Base-by-base conservation (phyloP, 2,797 vertebrate species). In the Borostomias antarcticus region DNA sequence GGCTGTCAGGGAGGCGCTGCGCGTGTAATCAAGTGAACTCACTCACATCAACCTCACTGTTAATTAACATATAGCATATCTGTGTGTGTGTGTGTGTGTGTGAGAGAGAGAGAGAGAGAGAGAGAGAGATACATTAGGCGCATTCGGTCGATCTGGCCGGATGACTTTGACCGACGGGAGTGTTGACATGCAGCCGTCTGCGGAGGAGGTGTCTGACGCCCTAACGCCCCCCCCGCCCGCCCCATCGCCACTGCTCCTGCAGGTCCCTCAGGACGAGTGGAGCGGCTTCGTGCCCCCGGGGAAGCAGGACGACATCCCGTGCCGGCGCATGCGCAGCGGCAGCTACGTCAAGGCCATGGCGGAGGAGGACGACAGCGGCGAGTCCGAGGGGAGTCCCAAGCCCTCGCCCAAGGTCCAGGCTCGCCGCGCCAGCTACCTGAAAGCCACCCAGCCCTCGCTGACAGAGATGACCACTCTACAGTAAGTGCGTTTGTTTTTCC, bases 321-420 rank as follows among this genome's bases (percentile, higher is more conserved):
- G 96, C 82, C 91, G 96, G 54, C 86, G 96, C 69, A 98, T 98
- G 96, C 93, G 96, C 9, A 98, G 96, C 0, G 96, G 96, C 77
- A 98, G 96, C 79, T 98, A 98, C 33, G 95, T 98, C 74, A 98
- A 94, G 84, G 96, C 96, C 83, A 98, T 98, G 96, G 96, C 94
- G 0, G 96, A 98, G n/a, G 95, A 98, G 0, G 59, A 62, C 8
- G 95, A 97, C 87, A 97, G 95, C 0, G 96, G 93, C 1, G 96
- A 98, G 79, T 96, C 95, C 0, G 96, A 97, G 33, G 93, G 91
- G 0, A 95, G 94, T 59, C 94, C 95, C 0, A 96, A 96, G 76
- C 93, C 92, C 21, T 95, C 95, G 7, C 94, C 95, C 66, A 97
- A 96, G 93, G 83, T 88, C 2, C 90, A 90, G 76, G 86, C 88